phyloP scores from a whole-genome alignment of 2,888 invertebrate species.

The Microplitis manilae region DNA sequence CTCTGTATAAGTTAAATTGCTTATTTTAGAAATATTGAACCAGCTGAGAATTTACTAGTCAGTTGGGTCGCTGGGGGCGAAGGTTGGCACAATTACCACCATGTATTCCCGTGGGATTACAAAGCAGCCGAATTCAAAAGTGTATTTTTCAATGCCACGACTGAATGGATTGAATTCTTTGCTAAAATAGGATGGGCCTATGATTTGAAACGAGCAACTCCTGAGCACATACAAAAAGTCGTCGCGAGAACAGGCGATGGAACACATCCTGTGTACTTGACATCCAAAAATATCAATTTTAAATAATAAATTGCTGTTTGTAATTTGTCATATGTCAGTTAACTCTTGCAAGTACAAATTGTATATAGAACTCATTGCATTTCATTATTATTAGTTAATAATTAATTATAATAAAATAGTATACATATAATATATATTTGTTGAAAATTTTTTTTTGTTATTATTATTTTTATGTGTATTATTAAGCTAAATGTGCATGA shows the following conservation, averaged over 20 bases:
- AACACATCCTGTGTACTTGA: not conserved
- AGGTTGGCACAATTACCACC: conserved; percentile 71
- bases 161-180: conserved; percentile 80
- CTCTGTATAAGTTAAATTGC: not conserved
- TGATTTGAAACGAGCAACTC: conserved; percentile 80
- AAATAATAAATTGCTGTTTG: too few species aligned
- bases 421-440: too few species aligned
- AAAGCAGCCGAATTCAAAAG: conserved; percentile 69
- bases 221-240: conserved; percentile 73
- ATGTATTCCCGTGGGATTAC: conserved; percentile 73
- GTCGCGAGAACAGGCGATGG: conserved; percentile 75
- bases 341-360: too few species aligned
- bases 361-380: too few species aligned
- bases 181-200: conserved; percentile 83
- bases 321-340: too few species aligned
- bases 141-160: conserved; percentile 76
- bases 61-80: conserved; percentile 67
- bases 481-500: too few species aligned
- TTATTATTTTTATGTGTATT: too few species aligned
- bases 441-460: too few species aligned
- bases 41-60: conserved; percentile 53
- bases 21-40: conserved; percentile 27
- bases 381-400: too few species aligned
- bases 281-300: too few species aligned
- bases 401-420: too few species aligned